These are phyloP conservation scores for Rhyacophila brunnea DNA, from an alignment of 1,140 invertebrate genomes.

Conservation along the genomic window DNA sequence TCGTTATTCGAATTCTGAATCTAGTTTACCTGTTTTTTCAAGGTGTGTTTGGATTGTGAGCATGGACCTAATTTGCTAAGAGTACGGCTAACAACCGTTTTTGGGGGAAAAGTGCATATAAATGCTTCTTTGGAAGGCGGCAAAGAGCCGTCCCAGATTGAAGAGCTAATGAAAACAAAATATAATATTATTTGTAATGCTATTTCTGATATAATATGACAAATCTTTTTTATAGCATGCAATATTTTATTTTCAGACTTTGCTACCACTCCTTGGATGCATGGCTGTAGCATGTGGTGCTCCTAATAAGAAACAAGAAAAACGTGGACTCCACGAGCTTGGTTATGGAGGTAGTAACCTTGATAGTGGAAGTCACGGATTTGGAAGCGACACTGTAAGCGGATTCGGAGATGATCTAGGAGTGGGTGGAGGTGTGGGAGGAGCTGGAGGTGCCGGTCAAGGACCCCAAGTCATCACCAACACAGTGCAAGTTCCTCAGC, in stretches of 20 bases:
- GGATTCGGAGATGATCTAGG: neutral
- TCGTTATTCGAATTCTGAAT: too few species aligned
- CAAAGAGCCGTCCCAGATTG: too few species aligned
- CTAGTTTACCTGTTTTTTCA: too few species aligned
- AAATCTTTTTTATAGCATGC: too few species aligned
- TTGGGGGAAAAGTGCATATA: too few species aligned
- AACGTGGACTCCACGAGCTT: constrained; percentile 26
- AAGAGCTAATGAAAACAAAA: too few species aligned
- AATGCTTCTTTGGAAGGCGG: too few species aligned
- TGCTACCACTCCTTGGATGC: constrained; percentile 10
- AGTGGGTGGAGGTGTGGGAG: neutral
- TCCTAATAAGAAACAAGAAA: constrained; percentile 30
- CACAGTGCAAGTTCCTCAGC: constrained; percentile 23
- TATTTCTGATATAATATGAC: too few species aligned
- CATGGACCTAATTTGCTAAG: too few species aligned
- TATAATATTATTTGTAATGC: too few species aligned
- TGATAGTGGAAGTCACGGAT: neutral
- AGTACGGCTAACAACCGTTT: too few species aligned
- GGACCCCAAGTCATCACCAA: constrained; percentile 16
- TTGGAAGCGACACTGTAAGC: neutral
- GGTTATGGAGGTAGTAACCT: neutral
- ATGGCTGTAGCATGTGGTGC: constrained; percentile 20
- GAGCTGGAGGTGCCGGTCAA: neutral
- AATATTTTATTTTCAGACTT: constrained; percentile 6
- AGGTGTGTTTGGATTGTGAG: too few species aligned